Base-by-base conservation (phyloP, 2,888 invertebrate species). In the Branchipolynoe longqiensis region DNA sequence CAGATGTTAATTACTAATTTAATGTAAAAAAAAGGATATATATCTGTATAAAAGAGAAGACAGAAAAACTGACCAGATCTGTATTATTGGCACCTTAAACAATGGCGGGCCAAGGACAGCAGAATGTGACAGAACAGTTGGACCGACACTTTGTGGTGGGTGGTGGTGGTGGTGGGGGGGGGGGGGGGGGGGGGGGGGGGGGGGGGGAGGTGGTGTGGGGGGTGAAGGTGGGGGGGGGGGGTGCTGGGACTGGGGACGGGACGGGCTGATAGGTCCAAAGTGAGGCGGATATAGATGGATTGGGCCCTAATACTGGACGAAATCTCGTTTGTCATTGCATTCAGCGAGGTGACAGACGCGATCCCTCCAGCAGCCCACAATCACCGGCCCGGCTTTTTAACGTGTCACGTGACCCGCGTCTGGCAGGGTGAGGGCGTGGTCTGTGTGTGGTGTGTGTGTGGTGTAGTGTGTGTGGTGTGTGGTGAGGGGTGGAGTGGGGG, bases 301-400 rank as follows among this genome's bases (percentile, higher is more conserved):
- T 78, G 78, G 4, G 54, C 78, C 31, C 78, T 78, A 78, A 78
- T 78, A 31, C 78, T 31, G 28, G 41, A 41, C 28, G 78, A 78
- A 78, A 78, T 78, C 78, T 78, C 78, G 54, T 78, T 78, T 54
- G 78, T 78, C 78, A 78, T 54, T 48, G 48, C 54, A 78, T 78
- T 78, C 78, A 54, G n/a, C 8, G 33, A 33, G 78, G 78, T 78
- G 78, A 48, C 78, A 54, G 78, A 48, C 78, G 31, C 78, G 54
- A 78, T 78, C 48, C 78, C 25, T 78, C 48, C 48, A 48, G 41
- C 69, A 69, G 78, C 14, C 78, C 48, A 78, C 78, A 78, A 78
- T 78, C 78, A 78, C 54, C 14, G 18, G 78, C 41, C 31, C 48
- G 78, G 78, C 78, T 78, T 78, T 78, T 25, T 38, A 48, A n/a